Evolutionary conservation across 2,888 invertebrate genomes (phyloP).

Genomic region (Galeruca laticollis): DNA sequence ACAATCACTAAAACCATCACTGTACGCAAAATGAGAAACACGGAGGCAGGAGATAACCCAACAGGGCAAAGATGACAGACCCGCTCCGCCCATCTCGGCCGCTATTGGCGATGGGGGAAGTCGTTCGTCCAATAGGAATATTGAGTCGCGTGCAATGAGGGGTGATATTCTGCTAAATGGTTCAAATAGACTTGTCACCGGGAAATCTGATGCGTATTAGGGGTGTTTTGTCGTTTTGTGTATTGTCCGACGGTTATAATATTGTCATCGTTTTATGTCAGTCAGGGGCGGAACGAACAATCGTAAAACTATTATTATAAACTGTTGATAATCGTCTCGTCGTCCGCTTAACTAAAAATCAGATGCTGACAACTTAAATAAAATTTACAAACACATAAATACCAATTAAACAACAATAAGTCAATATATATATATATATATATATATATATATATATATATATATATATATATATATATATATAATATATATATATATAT

Average conservation of each 20-base stretch:
- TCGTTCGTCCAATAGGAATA: conserved; percentile 48
- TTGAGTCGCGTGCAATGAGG: conserved; percentile 22
- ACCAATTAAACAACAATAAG: no score
- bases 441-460: no score
- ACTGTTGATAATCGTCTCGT: no score
- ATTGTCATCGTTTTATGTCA: conserved; percentile 37
- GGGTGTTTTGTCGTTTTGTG: conserved; percentile 53
- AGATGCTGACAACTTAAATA: no score
- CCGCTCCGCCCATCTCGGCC: conserved; percentile 47
- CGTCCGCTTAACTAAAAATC: no score
- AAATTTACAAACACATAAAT: no score
- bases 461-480: no score
- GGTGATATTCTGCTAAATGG: conserved; percentile 55
- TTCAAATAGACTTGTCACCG: conserved; percentile 62
- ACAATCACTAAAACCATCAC: conserved; percentile 41
- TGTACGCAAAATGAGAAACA: conserved; percentile 39
- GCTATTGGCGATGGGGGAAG: conserved; percentile 47
- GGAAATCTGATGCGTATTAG: conserved; percentile 62
- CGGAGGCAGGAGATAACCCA: conserved; percentile 45
- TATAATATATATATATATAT: no score
- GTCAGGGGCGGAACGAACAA: background rate
- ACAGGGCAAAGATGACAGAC: conserved; percentile 45
- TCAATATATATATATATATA: no score
- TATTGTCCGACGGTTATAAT: conserved; percentile 41
- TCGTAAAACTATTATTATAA: background rate